Conservation (phyloP, 2,888 invertebrate species). For the Teleiodes luculella region DNA sequence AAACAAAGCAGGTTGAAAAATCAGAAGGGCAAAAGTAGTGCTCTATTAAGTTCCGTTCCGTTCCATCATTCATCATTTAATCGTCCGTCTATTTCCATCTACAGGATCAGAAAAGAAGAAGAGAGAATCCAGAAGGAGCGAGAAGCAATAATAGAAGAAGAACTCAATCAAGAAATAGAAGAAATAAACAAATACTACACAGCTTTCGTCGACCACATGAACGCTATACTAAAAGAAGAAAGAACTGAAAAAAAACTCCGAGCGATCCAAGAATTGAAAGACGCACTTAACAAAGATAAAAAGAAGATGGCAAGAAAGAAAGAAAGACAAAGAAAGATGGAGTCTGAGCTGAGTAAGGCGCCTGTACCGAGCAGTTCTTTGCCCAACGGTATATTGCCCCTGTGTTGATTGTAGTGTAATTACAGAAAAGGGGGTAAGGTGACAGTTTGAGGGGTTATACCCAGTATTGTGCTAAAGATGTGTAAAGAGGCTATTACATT, state of each 20-base stretch:
- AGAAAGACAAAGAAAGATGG: not conserved
- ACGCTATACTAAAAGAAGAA: not conserved
- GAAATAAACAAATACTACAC: constrained; percentile 7
- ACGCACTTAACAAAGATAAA: not conserved
- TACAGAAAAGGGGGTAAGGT: no score
- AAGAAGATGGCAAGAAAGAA: not conserved
- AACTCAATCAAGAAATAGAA: not conserved
- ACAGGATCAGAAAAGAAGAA: constrained; percentile 10
- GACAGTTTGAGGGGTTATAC: no score
- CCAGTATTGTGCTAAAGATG: no score
- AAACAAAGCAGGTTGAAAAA: no score
- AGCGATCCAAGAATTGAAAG: not conserved
- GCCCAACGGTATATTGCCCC: not conserved
- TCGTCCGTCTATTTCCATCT: no score
- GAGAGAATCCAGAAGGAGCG: constrained; percentile 12
- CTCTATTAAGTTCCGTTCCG: no score
- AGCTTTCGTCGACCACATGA: not conserved
- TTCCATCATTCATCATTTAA: no score
- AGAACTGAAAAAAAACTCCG: not conserved
- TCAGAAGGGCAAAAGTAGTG: no score
- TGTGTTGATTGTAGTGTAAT: no score
- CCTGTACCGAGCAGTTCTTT: not conserved
- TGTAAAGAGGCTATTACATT: no score
- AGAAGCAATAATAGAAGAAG: not conserved
- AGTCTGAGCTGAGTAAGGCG: not conserved